A percentile compares a stretch with the other conserved stretches of the same genome.
Evolutionary conservation across 2,113 vertebrate genomes (phyloP).

Genomic region (Pangasianodon gigas): DNA sequence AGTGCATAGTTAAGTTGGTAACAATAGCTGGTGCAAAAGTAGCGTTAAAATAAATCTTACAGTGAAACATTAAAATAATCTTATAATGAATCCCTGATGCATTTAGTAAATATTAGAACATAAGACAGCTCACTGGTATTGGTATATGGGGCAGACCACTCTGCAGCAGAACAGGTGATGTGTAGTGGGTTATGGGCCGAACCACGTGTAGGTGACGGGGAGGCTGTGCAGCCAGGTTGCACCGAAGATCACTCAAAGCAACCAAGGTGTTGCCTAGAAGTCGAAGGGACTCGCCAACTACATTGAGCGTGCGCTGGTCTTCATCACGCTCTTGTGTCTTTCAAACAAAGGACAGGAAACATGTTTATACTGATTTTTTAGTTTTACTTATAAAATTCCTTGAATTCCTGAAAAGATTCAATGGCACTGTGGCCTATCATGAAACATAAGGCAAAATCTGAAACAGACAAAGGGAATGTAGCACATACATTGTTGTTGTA

Average conservation of each 20-base stretch:
- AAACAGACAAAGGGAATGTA: not conserved
- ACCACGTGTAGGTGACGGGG: slow-evolving; percentile 88
- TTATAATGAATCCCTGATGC: not conserved
- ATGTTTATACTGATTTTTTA: not conserved
- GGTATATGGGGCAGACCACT: slow-evolving; percentile 81
- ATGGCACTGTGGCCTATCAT: not conserved
- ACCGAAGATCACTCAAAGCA: slow-evolving; percentile 84
- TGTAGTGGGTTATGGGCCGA: slow-evolving; percentile 87
- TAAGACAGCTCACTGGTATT: slow-evolving; percentile 77
- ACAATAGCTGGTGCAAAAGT: not conserved
- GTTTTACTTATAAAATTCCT: not conserved
- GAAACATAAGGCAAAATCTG: not conserved
- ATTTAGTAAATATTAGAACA: not conserved
- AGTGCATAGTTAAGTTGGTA: not conserved
- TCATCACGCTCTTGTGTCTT: slow-evolving; percentile 83
- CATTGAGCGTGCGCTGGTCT: slow-evolving; percentile 82
- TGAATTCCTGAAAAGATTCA: not conserved
- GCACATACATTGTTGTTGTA: slow-evolving; percentile 84
- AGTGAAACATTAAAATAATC: too few species aligned
- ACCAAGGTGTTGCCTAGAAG: slow-evolving; percentile 87
- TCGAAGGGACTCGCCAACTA: slow-evolving; percentile 85
- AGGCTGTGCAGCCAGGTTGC: slow-evolving; percentile 81
- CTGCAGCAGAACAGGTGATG: slow-evolving; percentile 79
- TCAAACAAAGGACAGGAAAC: not conserved
- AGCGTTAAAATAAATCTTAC: not conserved